Base-by-base conservation (phyloP, 2,113 vertebrate species). In the Daubentonia madagascariensis region DNA sequence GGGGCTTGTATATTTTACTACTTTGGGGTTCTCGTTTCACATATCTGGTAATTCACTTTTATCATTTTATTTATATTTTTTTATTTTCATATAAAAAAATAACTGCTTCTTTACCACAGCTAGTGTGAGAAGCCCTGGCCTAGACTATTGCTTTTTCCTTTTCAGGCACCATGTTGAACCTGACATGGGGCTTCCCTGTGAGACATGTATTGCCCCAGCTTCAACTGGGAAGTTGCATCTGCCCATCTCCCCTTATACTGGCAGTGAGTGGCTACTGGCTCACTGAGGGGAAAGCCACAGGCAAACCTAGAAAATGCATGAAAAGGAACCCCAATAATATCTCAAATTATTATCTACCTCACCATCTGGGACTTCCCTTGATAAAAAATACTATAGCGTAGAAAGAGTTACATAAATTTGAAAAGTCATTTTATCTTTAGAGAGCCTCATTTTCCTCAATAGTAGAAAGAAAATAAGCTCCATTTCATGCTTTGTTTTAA, bases 31-130 rank as follows among this genome's bases (percentile, higher is more conserved):
- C 76, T 89, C 35, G 59, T 90, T 76, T 83, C 20, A 54, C 43
- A 12, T n/a, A 75, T 37, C 28, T 90, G 28, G 43, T 16, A 28
- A 65, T 45, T 72, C 14, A 30, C 81, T 80, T 97, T 86, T 76
- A 76, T 65, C 40, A 73, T 91, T 93, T 72, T 90, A 81, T 52
- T 78, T 86, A n/a, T 72, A 37, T 45, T 50, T 35, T 72, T 95
- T 80, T 68, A 43, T 54, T 86, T 94, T 73, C 40, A 75, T 90
- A 13, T 50, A 23, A 18, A 78, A 68, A 87, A 57, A 23, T 8
- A 68, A 89, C 18, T 72, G 40, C 17, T 32, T 32, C 30, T 91
- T 95, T 48, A 57, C 40, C 4, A 59, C 10, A 67, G 63, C 22
- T 22, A 43, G 23, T 45, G 70, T 91, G 83, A 59, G 50, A 40